These are phyloP conservation scores for Anseranas semipalmata DNA, from an alignment of 2,113 vertebrate genomes.

Conservation along the genomic window DNA sequence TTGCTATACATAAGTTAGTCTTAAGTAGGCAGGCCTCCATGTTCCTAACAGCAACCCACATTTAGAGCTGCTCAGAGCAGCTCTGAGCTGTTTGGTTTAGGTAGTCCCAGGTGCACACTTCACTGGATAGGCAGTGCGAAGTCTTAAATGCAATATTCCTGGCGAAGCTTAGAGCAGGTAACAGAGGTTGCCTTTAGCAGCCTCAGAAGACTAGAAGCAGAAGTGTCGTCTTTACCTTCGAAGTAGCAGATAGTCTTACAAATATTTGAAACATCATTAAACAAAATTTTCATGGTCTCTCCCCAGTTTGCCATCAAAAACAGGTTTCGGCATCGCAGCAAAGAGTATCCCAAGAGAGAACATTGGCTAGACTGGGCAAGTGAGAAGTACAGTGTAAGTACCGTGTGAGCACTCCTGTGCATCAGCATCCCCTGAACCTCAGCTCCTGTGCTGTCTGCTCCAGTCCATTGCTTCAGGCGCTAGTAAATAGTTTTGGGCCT, in stretches of 20 bases:
- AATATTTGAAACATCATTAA: background rate
- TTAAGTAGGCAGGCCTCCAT: background rate
- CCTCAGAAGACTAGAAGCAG: background rate
- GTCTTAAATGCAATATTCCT: background rate
- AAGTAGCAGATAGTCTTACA: background rate
- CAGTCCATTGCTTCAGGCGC: background rate
- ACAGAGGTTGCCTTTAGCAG: background rate
- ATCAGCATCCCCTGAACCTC: background rate
- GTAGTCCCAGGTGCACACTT: background rate
- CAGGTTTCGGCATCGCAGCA: conserved; percentile 86
- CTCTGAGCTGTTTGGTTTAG: background rate
- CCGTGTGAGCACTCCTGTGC: background rate
- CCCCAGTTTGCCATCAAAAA: conserved; percentile 92
- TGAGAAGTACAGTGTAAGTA: conserved; percentile 89
- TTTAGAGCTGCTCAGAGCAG: background rate
- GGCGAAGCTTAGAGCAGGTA: background rate
- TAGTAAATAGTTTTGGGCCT: background rate
- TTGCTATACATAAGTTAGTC: background rate
- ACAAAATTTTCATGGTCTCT: background rate
- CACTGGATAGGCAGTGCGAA: background rate
- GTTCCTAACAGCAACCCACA: background rate
- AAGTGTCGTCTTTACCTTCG: background rate
- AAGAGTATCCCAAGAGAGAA: conserved; percentile 81
- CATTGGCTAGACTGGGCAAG: conserved; percentile 98
- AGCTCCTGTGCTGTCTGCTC: background rate